Evolutionary conservation across 35 echinoderm and acorn worm species (phyloP), one percentile per base, ranked within the genome.

Genomic region (Lytechinus variegatus): DNA sequence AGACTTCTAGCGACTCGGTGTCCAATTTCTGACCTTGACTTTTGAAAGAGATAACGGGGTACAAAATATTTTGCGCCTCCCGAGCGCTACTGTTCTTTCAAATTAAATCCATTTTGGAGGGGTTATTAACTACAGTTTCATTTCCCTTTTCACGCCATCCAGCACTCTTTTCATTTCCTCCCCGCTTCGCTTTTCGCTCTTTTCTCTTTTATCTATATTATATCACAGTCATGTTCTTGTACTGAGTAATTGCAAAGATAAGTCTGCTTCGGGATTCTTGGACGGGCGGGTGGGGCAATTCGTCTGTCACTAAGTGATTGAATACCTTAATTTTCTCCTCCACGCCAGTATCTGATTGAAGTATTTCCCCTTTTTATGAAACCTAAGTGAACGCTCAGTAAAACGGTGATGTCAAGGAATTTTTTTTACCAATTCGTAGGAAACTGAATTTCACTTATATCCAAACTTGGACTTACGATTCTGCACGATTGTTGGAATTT

Each of bases 111-210:
- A 79, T 79, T 79, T 79, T 79, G 1, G 66, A 19, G 14, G 66
- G 66, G n/a, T 79, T 79, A 79, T 79, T 79, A 79, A 79, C 66
- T 79, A 24, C 66, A 6, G 16, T 79, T n/a, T 79, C 66, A 79
- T 79, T 79, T 79, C 66, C 66, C 2, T 79, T 79, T 58, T 79
- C 66, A 7, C 66, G 19, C 66, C 66, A 79, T 8, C 16, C 66
- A n/a, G 21, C 66, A 79, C 66, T 79, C 66, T 79, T 79, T 79
- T 79, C 66, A 79, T 79, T 79, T 79, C 66, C 66, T 79, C 66
- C 21, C 66, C 66, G 66, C 16, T 79, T 79, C 66, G 66, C 66
- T 24, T 79, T 79, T 24, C 0, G n/a, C 7, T 21, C 66, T 79
- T 2, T 24, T 71, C 24, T 71, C n/a, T 71, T 71, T 71, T 21